These are phyloP conservation scores for Trichosurus vulpecula DNA, from an alignment of 2,797 vertebrate genomes.

Conservation along the genomic window DNA sequence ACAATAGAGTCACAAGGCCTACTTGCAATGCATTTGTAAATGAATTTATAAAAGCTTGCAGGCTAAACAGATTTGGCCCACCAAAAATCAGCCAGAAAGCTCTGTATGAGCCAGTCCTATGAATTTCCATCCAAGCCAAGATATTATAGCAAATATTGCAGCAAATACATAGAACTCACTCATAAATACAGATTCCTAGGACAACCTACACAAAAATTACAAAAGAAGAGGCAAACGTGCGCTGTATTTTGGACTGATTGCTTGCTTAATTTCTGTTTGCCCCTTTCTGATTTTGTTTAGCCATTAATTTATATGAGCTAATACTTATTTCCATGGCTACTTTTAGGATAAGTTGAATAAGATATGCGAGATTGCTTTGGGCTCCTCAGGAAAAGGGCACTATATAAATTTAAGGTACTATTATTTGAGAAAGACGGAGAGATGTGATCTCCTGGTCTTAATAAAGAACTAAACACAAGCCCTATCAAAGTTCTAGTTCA, in stretches of 20 bases:
- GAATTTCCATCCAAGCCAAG: constrained; percentile 66
- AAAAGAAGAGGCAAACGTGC: neutral
- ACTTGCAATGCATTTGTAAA: constrained; percentile 72
- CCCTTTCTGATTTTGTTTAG: constrained; percentile 28
- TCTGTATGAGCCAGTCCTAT: constrained; percentile 67
- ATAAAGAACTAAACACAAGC: constrained; percentile 68
- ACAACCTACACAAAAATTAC: constrained; percentile 23
- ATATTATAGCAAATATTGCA: constrained; percentile 40
- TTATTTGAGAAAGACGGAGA: constrained; percentile 52
- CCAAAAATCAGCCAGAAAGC: constrained; percentile 70
- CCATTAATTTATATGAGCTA: constrained; percentile 34
- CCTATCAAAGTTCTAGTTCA: constrained; percentile 66
- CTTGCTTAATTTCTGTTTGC: constrained; percentile 40
- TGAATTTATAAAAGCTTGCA: constrained; percentile 36
- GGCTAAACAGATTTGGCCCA: constrained; percentile 58
- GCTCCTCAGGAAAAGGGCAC: constrained; percentile 59
- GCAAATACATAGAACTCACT: constrained; percentile 45
- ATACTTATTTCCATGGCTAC: constrained; percentile 47
- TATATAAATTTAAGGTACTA: constrained; percentile 59
- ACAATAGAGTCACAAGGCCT: constrained; percentile 60
- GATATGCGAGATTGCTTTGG: constrained; percentile 27
- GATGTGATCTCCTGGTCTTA: constrained; percentile 65
- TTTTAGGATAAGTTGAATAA: constrained; percentile 5
- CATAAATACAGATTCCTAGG: constrained; percentile 29
- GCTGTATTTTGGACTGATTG: neutral